phyloP scores from a whole-genome alignment of 2,888 invertebrate genomes.

The Pammene fasciana region DNA sequence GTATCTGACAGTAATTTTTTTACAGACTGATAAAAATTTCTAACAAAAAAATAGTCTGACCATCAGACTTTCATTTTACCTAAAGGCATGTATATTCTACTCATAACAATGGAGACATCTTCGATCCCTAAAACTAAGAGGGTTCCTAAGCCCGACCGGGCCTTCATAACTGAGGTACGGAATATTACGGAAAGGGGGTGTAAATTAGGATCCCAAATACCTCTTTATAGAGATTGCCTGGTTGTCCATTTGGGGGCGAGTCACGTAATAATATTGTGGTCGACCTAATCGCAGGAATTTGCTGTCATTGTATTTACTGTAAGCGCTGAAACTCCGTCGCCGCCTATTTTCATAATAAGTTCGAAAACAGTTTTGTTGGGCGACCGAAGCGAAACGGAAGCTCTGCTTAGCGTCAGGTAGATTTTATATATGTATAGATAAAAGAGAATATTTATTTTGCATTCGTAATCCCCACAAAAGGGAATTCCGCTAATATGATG shows the following conservation, averaged over 20 bases:
- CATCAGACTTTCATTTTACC: conserved; percentile 14
- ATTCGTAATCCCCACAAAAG: background rate
- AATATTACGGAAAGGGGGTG: conserved; percentile 78
- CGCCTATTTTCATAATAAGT: conserved; percentile 51
- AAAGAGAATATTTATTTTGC: conserved; percentile 5
- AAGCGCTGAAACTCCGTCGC: conserved; percentile 49
- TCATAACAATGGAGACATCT: conserved; percentile 46
- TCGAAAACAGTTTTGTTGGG: conserved; percentile 43
- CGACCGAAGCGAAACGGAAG: conserved; percentile 38
- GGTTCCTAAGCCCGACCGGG: conserved; percentile 55
- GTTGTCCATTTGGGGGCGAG: conserved; percentile 69
- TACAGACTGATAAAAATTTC: too few relatives aligned
- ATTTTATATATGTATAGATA: conserved; percentile 12
- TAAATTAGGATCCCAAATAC: conserved; percentile 79
- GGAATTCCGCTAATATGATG: background rate
- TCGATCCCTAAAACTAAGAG: conserved; percentile 53
- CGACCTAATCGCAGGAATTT: conserved; percentile 63
- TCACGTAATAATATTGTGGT: conserved; percentile 78
- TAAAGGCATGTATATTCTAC: conserved; percentile 39
- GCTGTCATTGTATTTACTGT: conserved; percentile 60
- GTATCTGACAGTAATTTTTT: too few relatives aligned
- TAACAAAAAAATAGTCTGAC: background rate
- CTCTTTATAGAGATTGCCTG: conserved; percentile 76
- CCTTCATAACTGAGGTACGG: conserved; percentile 70
- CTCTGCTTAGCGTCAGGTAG: conserved; percentile 29